These are phyloP conservation scores for Cirrhinus molitorella DNA, from an alignment of 2,797 vertebrate genomes.

Conservation along the genomic window DNA sequence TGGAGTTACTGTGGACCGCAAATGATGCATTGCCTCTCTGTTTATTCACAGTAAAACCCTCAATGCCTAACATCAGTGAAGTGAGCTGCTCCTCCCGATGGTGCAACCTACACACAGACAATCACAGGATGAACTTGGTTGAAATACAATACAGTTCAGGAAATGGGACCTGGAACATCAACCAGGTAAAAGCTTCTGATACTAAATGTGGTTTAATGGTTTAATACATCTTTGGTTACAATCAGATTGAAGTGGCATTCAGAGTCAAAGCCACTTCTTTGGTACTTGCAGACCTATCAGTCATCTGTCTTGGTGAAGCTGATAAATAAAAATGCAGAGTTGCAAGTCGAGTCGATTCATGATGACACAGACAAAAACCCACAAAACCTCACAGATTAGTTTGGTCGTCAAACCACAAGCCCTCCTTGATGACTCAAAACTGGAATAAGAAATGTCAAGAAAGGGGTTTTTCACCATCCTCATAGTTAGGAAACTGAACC, in stretches of 20 bases:
- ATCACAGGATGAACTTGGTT: conserved; percentile 59
- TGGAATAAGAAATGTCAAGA: conserved; percentile 57
- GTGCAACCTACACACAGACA: conserved; percentile 74
- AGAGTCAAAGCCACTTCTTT: neutral
- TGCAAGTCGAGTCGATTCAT: conserved; percentile 22
- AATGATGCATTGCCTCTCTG: conserved; percentile 11
- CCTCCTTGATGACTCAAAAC: conserved; percentile 56
- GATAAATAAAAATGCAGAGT: conserved; percentile 2
- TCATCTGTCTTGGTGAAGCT: conserved; percentile 10
- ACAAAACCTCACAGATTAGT: conserved; percentile 50
- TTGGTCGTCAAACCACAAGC: conserved; percentile 38
- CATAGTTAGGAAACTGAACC: conserved; percentile 22
- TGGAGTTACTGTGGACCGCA: neutral
- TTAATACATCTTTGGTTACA: neutral
- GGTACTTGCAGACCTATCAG: neutral
- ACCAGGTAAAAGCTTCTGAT: conserved; percentile 32
- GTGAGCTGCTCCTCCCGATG: conserved; percentile 71
- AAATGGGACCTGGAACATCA: conserved; percentile 18
- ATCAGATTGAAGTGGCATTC: conserved; percentile 5
- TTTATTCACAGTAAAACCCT: conserved; percentile 80
- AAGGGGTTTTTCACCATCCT: conserved; percentile 40
- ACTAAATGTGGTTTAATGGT: neutral
- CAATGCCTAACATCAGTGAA: conserved; percentile 70
- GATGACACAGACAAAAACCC: conserved; percentile 35
- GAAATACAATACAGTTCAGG: conserved; percentile 76